Percentiles rank a stretch among this genome's conserved stretches.
phyloP scores from a whole-genome alignment of 2,888 invertebrate species.

The Germaria angustata region DNA sequence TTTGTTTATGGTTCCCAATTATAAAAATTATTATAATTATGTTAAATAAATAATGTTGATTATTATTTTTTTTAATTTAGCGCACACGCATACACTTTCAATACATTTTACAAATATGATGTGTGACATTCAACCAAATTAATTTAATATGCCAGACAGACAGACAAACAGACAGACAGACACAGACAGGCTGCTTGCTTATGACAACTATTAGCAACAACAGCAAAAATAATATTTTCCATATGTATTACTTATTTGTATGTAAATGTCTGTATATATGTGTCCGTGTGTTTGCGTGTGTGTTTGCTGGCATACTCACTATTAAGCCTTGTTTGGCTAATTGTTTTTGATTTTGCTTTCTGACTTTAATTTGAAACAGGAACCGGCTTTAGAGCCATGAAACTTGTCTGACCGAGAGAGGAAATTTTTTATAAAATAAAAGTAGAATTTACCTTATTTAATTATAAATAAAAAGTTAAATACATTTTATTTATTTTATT shows the following conservation, averaged over 20 bases:
- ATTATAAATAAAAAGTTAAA: not conserved
- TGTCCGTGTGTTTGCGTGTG: not conserved
- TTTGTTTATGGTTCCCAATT: not conserved
- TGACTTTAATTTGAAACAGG: slow-evolving; percentile 39
- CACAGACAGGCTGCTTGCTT: not conserved
- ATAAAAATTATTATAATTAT: slow-evolving; percentile 13
- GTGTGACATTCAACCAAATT: slow-evolving; percentile 16
- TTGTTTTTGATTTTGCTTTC: slow-evolving; percentile 17
- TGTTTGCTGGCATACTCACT: not conserved
- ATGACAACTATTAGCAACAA: not conserved
- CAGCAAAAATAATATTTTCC: not conserved
- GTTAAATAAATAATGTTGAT: slow-evolving; percentile 24
- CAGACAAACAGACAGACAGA: not conserved
- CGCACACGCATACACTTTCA: slow-evolving; percentile 12
- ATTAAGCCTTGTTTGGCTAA: slow-evolving; percentile 52
- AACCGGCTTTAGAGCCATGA: slow-evolving; percentile 51
- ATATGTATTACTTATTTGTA: no score
- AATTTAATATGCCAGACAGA: slow-evolving; percentile 7
- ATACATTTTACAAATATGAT: not conserved
- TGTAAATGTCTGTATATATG: not conserved
- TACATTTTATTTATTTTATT: slow-evolving; percentile 21
- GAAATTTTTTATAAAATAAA: slow-evolving; percentile 32
- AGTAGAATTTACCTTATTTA: slow-evolving; percentile 56
- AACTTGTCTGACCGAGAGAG: slow-evolving; percentile 29
- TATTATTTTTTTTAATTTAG: slow-evolving; percentile 6